These are phyloP conservation scores for Synanthedon formicaeformis DNA, from an alignment of 2,888 invertebrate genomes.

Conservation along the genomic window DNA sequence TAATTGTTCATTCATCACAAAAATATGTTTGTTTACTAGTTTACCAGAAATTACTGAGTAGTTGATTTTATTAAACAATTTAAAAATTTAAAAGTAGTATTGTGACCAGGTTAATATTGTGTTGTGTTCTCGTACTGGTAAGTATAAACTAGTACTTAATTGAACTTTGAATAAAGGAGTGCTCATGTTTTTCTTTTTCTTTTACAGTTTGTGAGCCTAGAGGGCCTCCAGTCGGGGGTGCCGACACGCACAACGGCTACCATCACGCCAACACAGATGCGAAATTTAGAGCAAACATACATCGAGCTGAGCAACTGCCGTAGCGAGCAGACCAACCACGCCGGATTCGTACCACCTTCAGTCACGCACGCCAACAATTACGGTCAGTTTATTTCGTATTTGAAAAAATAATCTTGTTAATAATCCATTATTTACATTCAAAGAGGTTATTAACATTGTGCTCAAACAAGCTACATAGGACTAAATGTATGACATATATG, in stretches of 20 bases:
- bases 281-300: slow-evolving; percentile 92
- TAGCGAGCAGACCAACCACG: slow-evolving; percentile 83
- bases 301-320: slow-evolving; percentile 86
- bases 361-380: slow-evolving; percentile 64
- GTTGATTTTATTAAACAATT: too few relatives aligned
- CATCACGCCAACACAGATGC: slow-evolving; percentile 92
- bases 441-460: too few relatives aligned
- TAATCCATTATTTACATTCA: not conserved
- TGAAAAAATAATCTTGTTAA: not conserved
- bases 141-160: too few relatives aligned
- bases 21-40: too few relatives aligned
- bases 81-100: too few relatives aligned
- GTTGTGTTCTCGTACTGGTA: too few relatives aligned
- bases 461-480: too few relatives aligned
- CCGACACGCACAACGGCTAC: slow-evolving; percentile 94
- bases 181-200: slow-evolving; percentile 3
- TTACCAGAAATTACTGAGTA: too few relatives aligned
- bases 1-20: too few relatives aligned
- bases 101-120: too few relatives aligned
- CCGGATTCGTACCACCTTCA: slow-evolving; percentile 92
- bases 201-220: slow-evolving; percentile 84
- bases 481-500: too few relatives aligned
- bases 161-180: too few relatives aligned
- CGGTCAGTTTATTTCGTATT: slow-evolving; percentile 38
- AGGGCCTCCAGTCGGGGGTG: slow-evolving; percentile 89